A percentile compares a stretch with the other conserved stretches of the same genome.
Conservation (phyloP, 1,140 invertebrate species). For the Drepana arcuata region DNA sequence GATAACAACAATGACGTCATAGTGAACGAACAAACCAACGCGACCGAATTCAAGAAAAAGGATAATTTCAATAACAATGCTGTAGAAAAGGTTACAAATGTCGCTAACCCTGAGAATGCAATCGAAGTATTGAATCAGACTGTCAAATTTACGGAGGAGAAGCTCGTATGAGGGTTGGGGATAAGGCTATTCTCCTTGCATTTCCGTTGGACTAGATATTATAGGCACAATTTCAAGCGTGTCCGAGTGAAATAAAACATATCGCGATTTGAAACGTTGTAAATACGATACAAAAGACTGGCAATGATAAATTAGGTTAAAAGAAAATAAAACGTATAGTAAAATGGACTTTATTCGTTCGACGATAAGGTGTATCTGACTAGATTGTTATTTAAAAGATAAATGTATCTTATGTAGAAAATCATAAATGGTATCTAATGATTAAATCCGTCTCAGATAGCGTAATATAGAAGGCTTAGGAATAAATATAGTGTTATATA, state of each 20-base stretch:
- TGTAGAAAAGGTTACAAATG: constrained; percentile 16
- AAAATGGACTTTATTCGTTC: constrained; percentile 23
- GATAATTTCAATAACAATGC: constrained; percentile 50
- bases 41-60: constrained; percentile 20
- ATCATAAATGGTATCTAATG: too few species aligned
- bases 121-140: constrained; percentile 37
- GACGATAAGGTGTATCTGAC: too few species aligned
- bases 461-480: too few species aligned
- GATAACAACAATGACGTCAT: constrained; percentile 47
- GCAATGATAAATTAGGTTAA: too few species aligned
- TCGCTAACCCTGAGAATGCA: constrained; percentile 23
- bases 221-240: too few species aligned
- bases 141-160: constrained; percentile 61
- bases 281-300: too few species aligned
- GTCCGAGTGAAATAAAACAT: constrained; percentile 49
- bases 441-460: too few species aligned
- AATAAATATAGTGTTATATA: too few species aligned
- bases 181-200: constrained; percentile 38
- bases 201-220: constrained; percentile 33
- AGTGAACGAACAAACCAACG: constrained; percentile 27
- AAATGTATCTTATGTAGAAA: too few species aligned
- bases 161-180: constrained; percentile 62
- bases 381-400: too few species aligned
- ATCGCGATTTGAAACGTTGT: constrained; percentile 49
- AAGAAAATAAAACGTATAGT: constrained; percentile 28